A percentile compares a stretch with the other conserved stretches of the same genome.
phyloP scores from a whole-genome alignment of 1,140 invertebrate species.

The Lepidurus arcticus region DNA sequence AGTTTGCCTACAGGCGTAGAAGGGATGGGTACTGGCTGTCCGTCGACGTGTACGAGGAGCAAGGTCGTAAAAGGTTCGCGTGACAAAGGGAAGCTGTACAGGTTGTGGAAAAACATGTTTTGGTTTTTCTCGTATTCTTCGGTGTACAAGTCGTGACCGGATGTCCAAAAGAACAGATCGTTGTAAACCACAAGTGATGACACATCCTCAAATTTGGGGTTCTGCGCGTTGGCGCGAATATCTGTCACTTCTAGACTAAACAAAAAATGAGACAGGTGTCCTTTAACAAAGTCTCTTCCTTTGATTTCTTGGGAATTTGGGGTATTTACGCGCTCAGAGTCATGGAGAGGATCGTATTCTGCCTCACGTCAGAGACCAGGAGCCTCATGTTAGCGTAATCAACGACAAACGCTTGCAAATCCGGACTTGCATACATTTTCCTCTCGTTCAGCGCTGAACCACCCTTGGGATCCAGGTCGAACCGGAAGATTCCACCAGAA shows the following conservation, averaged over 20 bases:
- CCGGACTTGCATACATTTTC: constrained; percentile 54
- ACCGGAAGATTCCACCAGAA: constrained; percentile 62
- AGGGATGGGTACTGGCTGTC: constrained; percentile 69
- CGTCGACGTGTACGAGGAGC: constrained; percentile 56
- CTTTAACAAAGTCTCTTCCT: constrained; percentile 25
- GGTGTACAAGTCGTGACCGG: constrained; percentile 60
- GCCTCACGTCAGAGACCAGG: constrained; percentile 60
- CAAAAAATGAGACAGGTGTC: constrained; percentile 37
- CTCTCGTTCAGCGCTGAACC: constrained; percentile 44
- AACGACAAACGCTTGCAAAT: constrained; percentile 65
- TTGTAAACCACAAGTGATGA: constrained; percentile 66
- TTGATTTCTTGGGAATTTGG: not conserved
- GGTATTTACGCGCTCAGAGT: constrained; percentile 66
- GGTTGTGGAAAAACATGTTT: constrained; percentile 68
- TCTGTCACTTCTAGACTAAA: constrained; percentile 60
- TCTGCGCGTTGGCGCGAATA: constrained; percentile 65
- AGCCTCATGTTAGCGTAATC: constrained; percentile 75
- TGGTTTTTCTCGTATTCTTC: constrained; percentile 58
- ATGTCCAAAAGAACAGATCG: constrained; percentile 75
- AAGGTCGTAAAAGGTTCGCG: constrained; percentile 38
- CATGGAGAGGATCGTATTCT: constrained; percentile 71
- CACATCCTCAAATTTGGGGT: constrained; percentile 68
- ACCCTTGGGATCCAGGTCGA: constrained; percentile 66
- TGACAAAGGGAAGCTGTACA: constrained; percentile 50
- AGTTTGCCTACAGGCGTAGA: constrained; percentile 67